Evolutionary conservation across 2,113 vertebrate species (phyloP), one percentile per base, ranked within the genome.

Genomic region (Cyanoramphus novaezelandiae): DNA sequence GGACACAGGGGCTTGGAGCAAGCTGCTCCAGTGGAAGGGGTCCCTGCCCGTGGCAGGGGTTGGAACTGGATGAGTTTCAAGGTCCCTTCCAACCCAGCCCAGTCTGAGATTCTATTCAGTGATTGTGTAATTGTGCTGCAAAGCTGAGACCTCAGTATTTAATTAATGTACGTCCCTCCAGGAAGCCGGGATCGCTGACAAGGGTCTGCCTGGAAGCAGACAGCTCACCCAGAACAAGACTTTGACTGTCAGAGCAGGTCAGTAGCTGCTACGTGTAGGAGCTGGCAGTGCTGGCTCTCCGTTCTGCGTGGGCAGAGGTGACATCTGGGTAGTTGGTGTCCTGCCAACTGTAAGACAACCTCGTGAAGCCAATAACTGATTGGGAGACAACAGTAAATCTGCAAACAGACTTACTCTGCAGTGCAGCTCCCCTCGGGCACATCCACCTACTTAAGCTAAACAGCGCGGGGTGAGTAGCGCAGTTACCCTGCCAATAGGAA

Each of bases 21-120:
- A 53, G 16, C 53, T 55, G 52, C 53, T 55, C 7, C 1, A 12
- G 52, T 31, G 29, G 28, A 55, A 55, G 53, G 53, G 4, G 53
- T 57, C 31, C 12, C 53, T 57, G 53, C 19, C 18, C 0, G 2
- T 13, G 31, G 53, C 53, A 57, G 31, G 53, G 31, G 53, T 9
- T 57, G 55, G 55, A 33, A 0, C 5, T 57, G 55, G 19, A 21
- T 0, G 55, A 57, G 31, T 11, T 13, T 33, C 13, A 2, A 33
- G 55, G 8, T 57, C 31, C 31, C 31, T 33, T 20, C 18, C 17
- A 33, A 57, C 55, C 5, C 19, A 57, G 14, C 23, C 13, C 55
- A 15, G 1, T 2, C 33, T n/a, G 33, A 13, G 33, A 23, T 59
- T 59, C 33, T n/a, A 3, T 59, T 59, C 55, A 10, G 4, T 59